phyloP scores from a whole-genome alignment of 2,113 vertebrate species.

The Symphodus melops region DNA sequence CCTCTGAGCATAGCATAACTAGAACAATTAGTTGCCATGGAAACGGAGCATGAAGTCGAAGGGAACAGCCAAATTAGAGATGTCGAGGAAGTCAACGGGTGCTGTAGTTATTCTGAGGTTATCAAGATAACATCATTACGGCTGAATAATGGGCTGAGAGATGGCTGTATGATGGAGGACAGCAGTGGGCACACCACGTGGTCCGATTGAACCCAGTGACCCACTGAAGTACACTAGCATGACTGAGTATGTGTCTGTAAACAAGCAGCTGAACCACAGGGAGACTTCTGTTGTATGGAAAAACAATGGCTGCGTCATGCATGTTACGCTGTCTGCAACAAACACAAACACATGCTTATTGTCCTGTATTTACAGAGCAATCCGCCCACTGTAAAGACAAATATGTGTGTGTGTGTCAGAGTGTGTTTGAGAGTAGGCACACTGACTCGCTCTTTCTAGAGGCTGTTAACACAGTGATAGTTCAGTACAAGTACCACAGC shows the following conservation, averaged over 20 bases:
- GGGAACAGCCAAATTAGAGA: constrained; percentile 33
- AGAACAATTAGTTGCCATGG: constrained; percentile 45
- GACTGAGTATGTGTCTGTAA: constrained; percentile 54
- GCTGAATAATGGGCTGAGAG: constrained; percentile 56
- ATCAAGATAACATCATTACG: constrained; percentile 59
- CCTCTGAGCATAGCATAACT: constrained; percentile 18
- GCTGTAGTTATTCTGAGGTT: constrained; percentile 52
- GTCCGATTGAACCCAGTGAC: constrained; percentile 68
- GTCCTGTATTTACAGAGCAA: constrained; percentile 59
- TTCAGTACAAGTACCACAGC: constrained; percentile 70
- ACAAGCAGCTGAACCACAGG: constrained; percentile 56
- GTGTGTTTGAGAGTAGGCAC: constrained; percentile 45
- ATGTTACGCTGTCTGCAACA: constrained; percentile 23
- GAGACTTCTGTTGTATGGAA: constrained; percentile 38
- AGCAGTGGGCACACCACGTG: constrained; percentile 32
- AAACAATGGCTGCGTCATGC: constrained; percentile 59
- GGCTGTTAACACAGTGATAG: constrained; percentile 67
- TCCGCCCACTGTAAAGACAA: constrained; percentile 57
- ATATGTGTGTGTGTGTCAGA: constrained; percentile 27
- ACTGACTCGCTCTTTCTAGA: constrained; percentile 63
- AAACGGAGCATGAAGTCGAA: constrained; percentile 16
- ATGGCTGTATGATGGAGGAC: constrained; percentile 37
- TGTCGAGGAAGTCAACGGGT: constrained; percentile 45
- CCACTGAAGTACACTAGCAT: constrained; percentile 70
- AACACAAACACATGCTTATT: constrained; percentile 4